A percentile compares a stretch with the other conserved stretches of the same genome.
Evolutionary conservation across 2,888 invertebrate genomes (phyloP).

Genomic region (Nezara viridula): DNA sequence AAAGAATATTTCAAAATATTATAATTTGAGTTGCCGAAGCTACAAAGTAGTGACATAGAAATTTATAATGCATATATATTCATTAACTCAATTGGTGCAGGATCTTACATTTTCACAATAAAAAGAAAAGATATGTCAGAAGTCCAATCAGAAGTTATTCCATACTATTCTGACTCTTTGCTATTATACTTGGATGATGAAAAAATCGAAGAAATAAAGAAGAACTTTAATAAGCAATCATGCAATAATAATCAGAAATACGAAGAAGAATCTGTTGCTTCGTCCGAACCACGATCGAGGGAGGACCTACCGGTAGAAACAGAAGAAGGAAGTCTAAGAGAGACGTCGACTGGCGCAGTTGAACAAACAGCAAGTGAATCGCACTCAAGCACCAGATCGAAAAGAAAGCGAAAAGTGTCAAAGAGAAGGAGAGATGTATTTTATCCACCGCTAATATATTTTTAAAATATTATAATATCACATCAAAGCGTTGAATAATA

Average conservation of each 20-base stretch:
- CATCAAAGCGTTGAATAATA: too few relatives aligned
- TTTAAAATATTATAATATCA: constrained; percentile 5
- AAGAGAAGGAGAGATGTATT: not conserved
- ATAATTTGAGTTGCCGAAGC: not conserved
- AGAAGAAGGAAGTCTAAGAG: not conserved
- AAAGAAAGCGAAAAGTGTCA: not conserved
- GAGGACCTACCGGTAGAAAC: not conserved
- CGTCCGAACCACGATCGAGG: not conserved
- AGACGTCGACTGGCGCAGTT: not conserved
- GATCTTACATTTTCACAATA: too few relatives aligned
- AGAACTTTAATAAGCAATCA: not conserved
- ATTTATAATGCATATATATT: not conserved
- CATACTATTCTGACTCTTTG: too few relatives aligned
- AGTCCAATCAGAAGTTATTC: too few relatives aligned
- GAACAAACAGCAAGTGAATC: not conserved
- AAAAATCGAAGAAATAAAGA: constrained; percentile 16
- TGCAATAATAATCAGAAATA: not conserved
- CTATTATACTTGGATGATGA: too few relatives aligned
- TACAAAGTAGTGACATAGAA: constrained; percentile 14
- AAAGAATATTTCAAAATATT: too few relatives aligned
- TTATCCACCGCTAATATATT: constrained; percentile 27
- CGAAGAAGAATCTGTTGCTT: not conserved
- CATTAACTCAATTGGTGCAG: not conserved
- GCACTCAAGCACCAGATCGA: not conserved
- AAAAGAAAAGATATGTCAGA: too few relatives aligned